A percentile compares a stretch with the other conserved stretches of the same genome.
These are phyloP conservation scores for Parazoanthus darwini DNA, from an alignment of 92 coral and sea anemone species.

Conservation along the genomic window DNA sequence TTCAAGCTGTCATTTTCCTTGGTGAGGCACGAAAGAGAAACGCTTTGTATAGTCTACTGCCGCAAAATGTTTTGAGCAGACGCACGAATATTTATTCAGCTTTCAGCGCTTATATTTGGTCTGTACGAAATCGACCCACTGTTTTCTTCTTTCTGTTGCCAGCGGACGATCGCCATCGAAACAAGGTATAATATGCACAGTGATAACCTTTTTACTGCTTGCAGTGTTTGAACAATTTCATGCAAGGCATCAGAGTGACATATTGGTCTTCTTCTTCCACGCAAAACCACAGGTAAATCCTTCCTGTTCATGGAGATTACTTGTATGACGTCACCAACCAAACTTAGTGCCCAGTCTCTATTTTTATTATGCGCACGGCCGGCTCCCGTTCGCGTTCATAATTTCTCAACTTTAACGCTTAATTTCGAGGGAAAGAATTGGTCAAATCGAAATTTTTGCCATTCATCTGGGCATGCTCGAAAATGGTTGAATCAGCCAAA, in stretches of 20 bases:
- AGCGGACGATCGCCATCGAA: neutral
- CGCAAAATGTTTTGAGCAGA: neutral
- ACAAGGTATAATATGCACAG: slow-evolving; percentile 19
- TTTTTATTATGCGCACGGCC: neutral
- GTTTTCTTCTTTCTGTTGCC: slow-evolving; percentile 9
- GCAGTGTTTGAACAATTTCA: slow-evolving; percentile 12
- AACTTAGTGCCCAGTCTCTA: slow-evolving; percentile 12
- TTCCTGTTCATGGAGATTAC: neutral
- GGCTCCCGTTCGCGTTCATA: neutral
- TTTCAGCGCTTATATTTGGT: neutral
- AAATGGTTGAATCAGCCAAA: no score
- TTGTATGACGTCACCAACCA: slow-evolving; percentile 2
- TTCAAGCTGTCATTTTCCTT: slow-evolving; percentile 21
- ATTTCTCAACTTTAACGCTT: slow-evolving; percentile 6
- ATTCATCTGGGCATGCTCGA: no score
- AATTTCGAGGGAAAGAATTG: neutral
- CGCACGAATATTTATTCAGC: neutral
- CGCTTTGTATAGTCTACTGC: neutral
- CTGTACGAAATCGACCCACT: slow-evolving; percentile 5
- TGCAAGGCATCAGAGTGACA: slow-evolving; percentile 8
- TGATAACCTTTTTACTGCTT: slow-evolving; percentile 10
- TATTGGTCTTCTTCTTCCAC: slow-evolving; percentile 20
- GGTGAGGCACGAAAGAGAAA: slow-evolving; percentile 4
- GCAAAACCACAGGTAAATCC: slow-evolving; percentile 4
- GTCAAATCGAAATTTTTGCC: neutral